phyloP scores from a whole-genome alignment of 2,888 invertebrate species.

The Morpho deidamia region DNA sequence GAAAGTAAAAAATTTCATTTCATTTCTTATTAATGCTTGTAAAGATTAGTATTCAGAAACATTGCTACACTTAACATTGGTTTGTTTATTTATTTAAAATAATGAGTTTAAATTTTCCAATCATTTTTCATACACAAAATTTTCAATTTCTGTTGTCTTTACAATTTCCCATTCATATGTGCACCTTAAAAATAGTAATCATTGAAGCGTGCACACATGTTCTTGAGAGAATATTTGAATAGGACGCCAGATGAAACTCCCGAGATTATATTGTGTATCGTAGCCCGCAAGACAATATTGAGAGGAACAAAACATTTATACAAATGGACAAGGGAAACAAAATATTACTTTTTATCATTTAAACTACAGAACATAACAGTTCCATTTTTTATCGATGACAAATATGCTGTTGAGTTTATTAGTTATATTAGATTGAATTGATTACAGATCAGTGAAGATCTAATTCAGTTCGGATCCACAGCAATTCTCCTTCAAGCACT shows the following conservation, averaged over 20 bases:
- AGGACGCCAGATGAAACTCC: slow-evolving; percentile 36
- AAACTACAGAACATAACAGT: too few species aligned
- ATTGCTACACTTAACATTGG: too few species aligned
- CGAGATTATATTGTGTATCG: slow-evolving; percentile 45
- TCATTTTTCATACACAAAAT: not conserved
- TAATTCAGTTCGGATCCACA: too few species aligned
- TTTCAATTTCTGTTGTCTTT: slow-evolving; percentile 9
- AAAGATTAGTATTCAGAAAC: too few species aligned
- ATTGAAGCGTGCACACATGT: slow-evolving; percentile 61
- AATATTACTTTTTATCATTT: slow-evolving; percentile 9
- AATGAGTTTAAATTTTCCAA: too few species aligned
- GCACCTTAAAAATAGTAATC: slow-evolving; percentile 59
- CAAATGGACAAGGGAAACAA: slow-evolving; percentile 45
- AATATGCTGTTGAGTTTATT: not conserved
- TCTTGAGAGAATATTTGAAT: slow-evolving; percentile 50
- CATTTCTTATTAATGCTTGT: too few species aligned
- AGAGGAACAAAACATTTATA: slow-evolving; percentile 55
- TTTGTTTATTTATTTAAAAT: too few species aligned
- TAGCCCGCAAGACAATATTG: slow-evolving; percentile 59
- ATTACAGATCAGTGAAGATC: too few species aligned
- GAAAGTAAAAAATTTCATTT: too few species aligned
- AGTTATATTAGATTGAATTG: too few species aligned
- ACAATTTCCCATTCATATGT: slow-evolving; percentile 13
- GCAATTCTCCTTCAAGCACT: too few species aligned
- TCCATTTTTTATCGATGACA: too few species aligned